Conservation (phyloP, 1,140 invertebrate genomes). For the Pseudoatta argentina region DNA sequence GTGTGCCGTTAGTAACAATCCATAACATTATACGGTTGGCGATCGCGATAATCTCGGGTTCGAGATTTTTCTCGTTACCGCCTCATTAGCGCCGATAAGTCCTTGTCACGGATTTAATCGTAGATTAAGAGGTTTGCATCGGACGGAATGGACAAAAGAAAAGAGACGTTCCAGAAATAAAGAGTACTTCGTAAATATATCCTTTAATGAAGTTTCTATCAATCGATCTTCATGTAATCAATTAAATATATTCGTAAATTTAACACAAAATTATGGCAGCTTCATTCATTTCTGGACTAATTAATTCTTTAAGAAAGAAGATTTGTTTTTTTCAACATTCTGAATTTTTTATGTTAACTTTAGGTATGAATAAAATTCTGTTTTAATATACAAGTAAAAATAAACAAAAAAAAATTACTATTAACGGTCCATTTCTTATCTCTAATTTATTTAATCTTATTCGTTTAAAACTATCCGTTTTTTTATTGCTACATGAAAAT, state of each 20-base stretch:
- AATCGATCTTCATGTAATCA: background rate
- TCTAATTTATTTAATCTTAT: background rate
- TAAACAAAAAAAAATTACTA: background rate
- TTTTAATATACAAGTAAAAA: background rate
- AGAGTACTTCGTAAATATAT: background rate
- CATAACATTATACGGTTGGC: slow-evolving; percentile 48
- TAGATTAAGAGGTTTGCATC: slow-evolving; percentile 35
- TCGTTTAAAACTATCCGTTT: background rate
- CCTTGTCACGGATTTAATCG: slow-evolving; percentile 44
- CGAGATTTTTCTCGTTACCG: slow-evolving; percentile 54
- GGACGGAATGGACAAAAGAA: slow-evolving; percentile 1
- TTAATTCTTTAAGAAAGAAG: background rate
- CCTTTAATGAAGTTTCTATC: background rate
- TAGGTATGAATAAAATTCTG: background rate
- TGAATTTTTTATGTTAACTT: background rate
- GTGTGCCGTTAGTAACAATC: slow-evolving; percentile 38
- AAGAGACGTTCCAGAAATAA: slow-evolving; percentile 8
- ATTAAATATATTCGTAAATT: slow-evolving; percentile 4
- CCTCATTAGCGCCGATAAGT: slow-evolving; percentile 57
- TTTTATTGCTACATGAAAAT: background rate
- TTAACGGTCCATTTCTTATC: background rate
- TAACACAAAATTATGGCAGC: background rate
- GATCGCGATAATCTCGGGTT: slow-evolving; percentile 52
- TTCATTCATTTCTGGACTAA: background rate
- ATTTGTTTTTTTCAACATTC: background rate